Evolutionary conservation across 1,140 invertebrate genomes (phyloP), one percentile per base, ranked within the genome.

Genomic region (Ptiloglossa arizonensis): DNA sequence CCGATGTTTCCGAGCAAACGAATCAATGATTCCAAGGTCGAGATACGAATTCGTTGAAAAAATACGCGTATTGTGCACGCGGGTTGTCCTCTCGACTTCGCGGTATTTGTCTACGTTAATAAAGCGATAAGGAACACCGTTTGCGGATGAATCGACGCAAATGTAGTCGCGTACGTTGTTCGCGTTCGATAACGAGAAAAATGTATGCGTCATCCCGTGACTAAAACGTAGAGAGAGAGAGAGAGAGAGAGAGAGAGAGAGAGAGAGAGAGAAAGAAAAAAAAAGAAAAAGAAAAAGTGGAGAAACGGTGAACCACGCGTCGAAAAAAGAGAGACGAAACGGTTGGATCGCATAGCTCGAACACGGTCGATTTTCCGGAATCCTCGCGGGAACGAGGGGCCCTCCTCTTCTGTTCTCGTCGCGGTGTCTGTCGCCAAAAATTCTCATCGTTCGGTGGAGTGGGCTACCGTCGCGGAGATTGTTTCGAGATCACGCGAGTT

Each of bases 401-500:
- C 41, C 8, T 41, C 41, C 13, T 13, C 8, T 35, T 35, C 32
- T 35, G 3, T 35, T 35, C 32, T 6, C 6, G 32, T 50, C 48
- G 22, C 22, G n/a, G n/a, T n/a, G 32, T 35, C 15, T n/a, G 38
- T 50, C n/a, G 60, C 3, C 32, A 44, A 66, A 74, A 56, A 66
- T 74, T 32, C 5, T 44, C 11, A 19, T 19, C 0, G 32, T 15
- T 38, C 32, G 32, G 1, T n/a, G 24, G 17, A 13, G 59, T n/a
- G 35, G 59, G 22, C 59, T 29, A 38, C 29, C 35, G 17, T 66
- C 60, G 35, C n/a, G 9, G 19, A 66, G 71, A 66, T 66, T 27
- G 71, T 54, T 73, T 68, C 38, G 41, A 44, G 46, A 73, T 67
- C 60, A 48, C 35, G 57, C 74, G 35, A 56, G 52, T 46, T 29